Evolutionary conservation across 92 coral and sea anemone species (phyloP).

Genomic region (Epizoanthus illoricatus): DNA sequence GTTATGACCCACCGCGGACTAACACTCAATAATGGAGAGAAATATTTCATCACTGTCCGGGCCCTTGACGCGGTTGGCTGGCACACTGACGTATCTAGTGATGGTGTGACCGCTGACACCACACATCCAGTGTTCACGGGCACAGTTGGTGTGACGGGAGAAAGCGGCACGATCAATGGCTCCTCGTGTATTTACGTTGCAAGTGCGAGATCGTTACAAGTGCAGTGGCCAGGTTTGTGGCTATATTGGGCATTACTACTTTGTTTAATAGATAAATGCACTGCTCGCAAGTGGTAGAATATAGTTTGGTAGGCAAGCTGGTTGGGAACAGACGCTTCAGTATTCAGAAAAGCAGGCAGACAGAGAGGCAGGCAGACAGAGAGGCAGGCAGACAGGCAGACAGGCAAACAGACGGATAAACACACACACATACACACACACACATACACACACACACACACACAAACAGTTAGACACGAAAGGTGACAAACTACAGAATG

Average conservation of each 20-base stretch:
- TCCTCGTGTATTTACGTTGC: conserved; percentile 20
- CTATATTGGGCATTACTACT: background rate
- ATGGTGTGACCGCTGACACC: conserved; percentile 42
- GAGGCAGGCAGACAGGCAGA: no score
- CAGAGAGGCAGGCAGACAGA: no score
- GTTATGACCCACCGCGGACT: conserved; percentile 31
- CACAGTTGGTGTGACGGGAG: conserved; percentile 19
- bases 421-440: no score
- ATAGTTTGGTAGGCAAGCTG: no score
- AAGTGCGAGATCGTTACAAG: conserved; percentile 21
- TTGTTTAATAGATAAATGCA: no score
- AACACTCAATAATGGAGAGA: conserved; percentile 26
- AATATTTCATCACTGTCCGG: conserved; percentile 21
- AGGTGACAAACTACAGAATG: no score
- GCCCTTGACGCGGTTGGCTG: conserved; percentile 38
- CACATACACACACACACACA: no score
- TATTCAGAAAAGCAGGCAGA: no score
- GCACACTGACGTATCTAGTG: conserved; percentile 34
- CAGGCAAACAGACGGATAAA: no score
- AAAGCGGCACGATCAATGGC: conserved; percentile 14
- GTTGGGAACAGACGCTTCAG: no score
- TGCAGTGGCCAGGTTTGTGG: conserved; percentile 41
- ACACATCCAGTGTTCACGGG: conserved; percentile 41
- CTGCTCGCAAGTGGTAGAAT: no score
- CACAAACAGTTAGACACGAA: no score